A percentile compares a stretch with the other conserved stretches of the same genome.
phyloP scores from a whole-genome alignment of 2,888 invertebrate species.

The Pterostichus madidus region DNA sequence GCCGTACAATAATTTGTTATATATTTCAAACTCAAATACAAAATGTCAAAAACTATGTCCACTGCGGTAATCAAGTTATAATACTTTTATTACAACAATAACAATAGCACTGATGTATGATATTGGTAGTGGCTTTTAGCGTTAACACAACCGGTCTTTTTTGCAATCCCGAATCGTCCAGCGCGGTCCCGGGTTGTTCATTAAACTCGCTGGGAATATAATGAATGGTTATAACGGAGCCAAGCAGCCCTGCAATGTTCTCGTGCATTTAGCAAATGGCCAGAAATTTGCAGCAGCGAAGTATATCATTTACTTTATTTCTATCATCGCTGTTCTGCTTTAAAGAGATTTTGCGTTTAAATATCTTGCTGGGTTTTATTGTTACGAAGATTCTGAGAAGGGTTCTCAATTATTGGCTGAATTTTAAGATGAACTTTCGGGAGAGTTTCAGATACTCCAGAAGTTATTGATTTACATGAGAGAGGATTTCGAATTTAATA shows the following conservation, averaged over 20 bases:
- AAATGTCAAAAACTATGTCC: too few species aligned
- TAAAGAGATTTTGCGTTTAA: conserved; percentile 25
- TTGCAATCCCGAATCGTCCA: conserved; percentile 21
- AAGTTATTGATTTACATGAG: conserved; percentile 15
- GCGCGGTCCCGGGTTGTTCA: conserved; percentile 20
- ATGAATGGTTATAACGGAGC: conserved; percentile 30
- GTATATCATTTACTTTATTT: conserved; percentile 53
- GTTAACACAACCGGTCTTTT: background rate
- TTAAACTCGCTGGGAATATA: conserved; percentile 32
- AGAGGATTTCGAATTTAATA: conserved; percentile 7
- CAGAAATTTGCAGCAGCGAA: conserved; percentile 44
- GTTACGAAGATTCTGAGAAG: conserved; percentile 10
- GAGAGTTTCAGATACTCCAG: background rate
- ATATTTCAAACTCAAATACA: too few species aligned
- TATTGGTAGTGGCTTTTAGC: background rate
- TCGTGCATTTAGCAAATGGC: conserved; percentile 56
- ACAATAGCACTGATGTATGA: background rate
- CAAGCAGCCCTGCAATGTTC: conserved; percentile 20
- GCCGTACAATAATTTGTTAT: too few species aligned
- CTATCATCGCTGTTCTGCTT: conserved; percentile 26
- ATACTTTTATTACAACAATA: conserved; percentile 1
- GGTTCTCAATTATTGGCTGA: conserved; percentile 6
- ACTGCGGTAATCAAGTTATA: background rate
- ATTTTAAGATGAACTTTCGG: conserved; percentile 2
- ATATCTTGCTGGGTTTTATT: conserved; percentile 41